These are phyloP conservation scores for Megalonaias nervosa DNA, from an alignment of 1,140 invertebrate species.

Conservation along the genomic window DNA sequence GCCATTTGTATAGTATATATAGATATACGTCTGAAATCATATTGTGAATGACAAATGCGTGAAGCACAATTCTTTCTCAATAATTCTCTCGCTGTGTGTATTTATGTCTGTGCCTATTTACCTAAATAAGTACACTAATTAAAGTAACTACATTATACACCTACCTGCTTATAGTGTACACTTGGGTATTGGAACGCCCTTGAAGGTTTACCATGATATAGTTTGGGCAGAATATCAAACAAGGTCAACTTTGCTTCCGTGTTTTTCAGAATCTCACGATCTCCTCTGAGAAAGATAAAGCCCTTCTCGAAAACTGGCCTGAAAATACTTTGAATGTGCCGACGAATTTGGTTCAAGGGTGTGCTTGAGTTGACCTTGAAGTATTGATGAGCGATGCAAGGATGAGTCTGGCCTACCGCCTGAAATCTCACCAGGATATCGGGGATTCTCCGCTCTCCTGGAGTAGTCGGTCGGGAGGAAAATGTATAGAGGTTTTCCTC, in stretches of 20 bases:
- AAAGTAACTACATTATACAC: not conserved
- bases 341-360: slow-evolving; percentile 13
- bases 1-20: too few species aligned
- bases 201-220: slow-evolving; percentile 2
- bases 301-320: slow-evolving; percentile 14
- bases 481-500: slow-evolving; percentile 19
- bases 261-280: slow-evolving; percentile 11
- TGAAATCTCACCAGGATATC: slow-evolving; percentile 34
- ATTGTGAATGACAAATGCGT: too few species aligned
- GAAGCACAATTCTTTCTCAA: too few species aligned
- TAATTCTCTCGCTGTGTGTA: too few species aligned
- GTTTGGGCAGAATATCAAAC: slow-evolving; percentile 29
- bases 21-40: too few species aligned
- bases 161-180: slow-evolving; percentile 37
- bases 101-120: too few species aligned
- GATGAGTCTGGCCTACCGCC: slow-evolving; percentile 12
- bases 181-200: slow-evolving; percentile 19
- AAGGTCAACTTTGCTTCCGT: slow-evolving; percentile 11
- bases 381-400: slow-evolving; percentile 3
- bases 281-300: slow-evolving; percentile 28
- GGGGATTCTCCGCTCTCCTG: slow-evolving; percentile 22
- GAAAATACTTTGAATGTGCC: not conserved
- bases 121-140: too few species aligned
- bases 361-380: slow-evolving; percentile 29
- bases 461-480: slow-evolving; percentile 21